Percentiles rank a stretch among this genome's conserved stretches.
Evolutionary conservation across 2,888 invertebrate species (phyloP).

Genomic region (Calliphora vomitoria): DNA sequence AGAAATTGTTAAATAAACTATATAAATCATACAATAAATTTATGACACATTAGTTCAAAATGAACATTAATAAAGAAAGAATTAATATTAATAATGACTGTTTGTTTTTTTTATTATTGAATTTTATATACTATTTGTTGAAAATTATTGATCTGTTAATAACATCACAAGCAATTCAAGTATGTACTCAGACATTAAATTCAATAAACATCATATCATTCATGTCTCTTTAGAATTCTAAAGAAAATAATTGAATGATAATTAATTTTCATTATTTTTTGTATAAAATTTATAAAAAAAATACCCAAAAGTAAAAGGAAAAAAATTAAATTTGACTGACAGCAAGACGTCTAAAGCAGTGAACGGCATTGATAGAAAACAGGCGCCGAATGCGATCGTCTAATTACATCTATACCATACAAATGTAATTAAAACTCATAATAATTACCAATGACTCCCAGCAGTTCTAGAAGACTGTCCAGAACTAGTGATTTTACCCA

Average conservation of each 20-base stretch:
- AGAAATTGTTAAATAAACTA: constrained; percentile 21
- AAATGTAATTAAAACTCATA: no score
- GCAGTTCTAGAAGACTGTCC: no score
- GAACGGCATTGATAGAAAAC: no score
- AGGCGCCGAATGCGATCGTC: no score
- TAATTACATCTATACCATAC: no score
- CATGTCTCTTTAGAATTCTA: background rate
- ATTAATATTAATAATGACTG: constrained; percentile 54
- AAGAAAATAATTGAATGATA: constrained; percentile 3
- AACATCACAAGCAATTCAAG: background rate
- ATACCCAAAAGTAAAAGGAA: no score
- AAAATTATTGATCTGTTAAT: constrained; percentile 24
- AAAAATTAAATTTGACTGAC: no score
- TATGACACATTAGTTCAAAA: constrained; percentile 53
- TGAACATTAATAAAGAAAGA: constrained; percentile 50
- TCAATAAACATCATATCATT: background rate
- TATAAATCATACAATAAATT: constrained; percentile 57
- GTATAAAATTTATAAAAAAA: background rate
- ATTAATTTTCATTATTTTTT: constrained; percentile 12
- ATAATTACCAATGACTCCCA: no score
- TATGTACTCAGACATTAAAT: background rate
- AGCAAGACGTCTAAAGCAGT: no score
- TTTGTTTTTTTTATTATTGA: background rate
- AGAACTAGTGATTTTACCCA: no score
- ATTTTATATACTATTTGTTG: background rate